Conservation (phyloP, 2,113 vertebrate species). For the Promerops cafer region DNA sequence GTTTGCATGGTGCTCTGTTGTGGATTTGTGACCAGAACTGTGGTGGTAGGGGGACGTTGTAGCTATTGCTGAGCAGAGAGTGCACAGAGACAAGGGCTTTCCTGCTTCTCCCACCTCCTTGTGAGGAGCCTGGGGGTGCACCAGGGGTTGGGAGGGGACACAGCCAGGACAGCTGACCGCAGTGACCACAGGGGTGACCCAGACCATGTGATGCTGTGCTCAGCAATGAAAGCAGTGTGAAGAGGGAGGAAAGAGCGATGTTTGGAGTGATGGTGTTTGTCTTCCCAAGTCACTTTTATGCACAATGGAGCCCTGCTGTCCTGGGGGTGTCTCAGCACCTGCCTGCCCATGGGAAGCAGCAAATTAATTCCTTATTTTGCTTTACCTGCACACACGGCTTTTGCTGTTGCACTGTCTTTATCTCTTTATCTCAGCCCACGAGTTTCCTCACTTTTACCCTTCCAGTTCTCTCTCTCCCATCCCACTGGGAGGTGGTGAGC, state of each 20-base stretch:
- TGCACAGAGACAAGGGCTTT: not conserved
- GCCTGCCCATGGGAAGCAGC: rapidly evolving
- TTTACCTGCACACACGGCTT: not conserved
- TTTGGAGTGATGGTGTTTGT: rapidly evolving
- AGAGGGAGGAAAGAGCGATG: not conserved
- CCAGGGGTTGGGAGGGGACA: not conserved
- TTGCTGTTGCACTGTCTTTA: not conserved
- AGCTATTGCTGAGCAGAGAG: not conserved
- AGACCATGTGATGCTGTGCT: not conserved
- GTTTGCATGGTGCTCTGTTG: not conserved
- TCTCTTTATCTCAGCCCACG: not conserved
- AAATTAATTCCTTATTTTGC: not conserved
- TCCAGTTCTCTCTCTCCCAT: not conserved
- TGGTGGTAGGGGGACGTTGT: not conserved
- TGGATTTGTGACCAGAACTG: not conserved
- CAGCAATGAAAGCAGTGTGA: not conserved
- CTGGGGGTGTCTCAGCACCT: not conserved
- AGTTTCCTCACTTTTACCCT: not conserved
- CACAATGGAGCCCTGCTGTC: not conserved
- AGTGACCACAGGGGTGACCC: not conserved
- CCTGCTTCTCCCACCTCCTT: not conserved
- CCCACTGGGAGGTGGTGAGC: rapidly evolving
- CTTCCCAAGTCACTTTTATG: rapidly evolving
- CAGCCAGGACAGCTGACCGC: not conserved
- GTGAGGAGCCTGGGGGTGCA: not conserved